Percentiles rank a stretch among this genome's conserved stretches.
Conservation (phyloP, 1,140 invertebrate species). For the Liolophura sinensis region DNA sequence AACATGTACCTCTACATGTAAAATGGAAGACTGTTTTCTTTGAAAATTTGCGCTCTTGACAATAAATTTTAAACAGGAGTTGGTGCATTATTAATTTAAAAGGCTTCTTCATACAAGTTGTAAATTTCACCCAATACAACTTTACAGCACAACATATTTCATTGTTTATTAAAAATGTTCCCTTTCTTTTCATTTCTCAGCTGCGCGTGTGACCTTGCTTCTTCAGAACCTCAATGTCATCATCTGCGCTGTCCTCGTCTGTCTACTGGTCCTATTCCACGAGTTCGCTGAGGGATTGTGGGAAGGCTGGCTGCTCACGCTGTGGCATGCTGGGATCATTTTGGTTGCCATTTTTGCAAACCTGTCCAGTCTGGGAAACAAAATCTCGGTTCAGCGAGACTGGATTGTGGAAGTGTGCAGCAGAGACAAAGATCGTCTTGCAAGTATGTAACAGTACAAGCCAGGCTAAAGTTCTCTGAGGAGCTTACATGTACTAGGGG, state of each 20-base stretch:
- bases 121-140: too few relatives aligned
- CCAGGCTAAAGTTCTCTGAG: too few relatives aligned
- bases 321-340: constrained; percentile 43
- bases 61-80: too few relatives aligned
- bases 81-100: too few relatives aligned
- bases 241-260: constrained; percentile 15
- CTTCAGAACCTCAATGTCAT: constrained; percentile 18
- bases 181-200: constrained; percentile 19
- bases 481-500: too few relatives aligned
- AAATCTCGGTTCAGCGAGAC: constrained; percentile 62
- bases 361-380: constrained; percentile 57
- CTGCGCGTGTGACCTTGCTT: constrained; percentile 16
- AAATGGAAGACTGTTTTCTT: too few relatives aligned
- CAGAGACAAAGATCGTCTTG: constrained; percentile 38
- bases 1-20: too few relatives aligned
- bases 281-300: not conserved
- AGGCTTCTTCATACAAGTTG: too few relatives aligned
- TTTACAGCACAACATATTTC: too few relatives aligned
- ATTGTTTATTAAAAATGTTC: not conserved
- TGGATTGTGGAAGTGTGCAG: constrained; percentile 63
- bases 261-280: constrained; percentile 5
- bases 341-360: constrained; percentile 38
- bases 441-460: constrained; percentile 28
- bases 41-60: too few relatives aligned
- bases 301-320: constrained; percentile 15